A percentile compares a stretch with the other conserved stretches of the same genome.
These are phyloP conservation scores for Hermetia illucens DNA, from an alignment of 1,140 invertebrate species.

Conservation along the genomic window DNA sequence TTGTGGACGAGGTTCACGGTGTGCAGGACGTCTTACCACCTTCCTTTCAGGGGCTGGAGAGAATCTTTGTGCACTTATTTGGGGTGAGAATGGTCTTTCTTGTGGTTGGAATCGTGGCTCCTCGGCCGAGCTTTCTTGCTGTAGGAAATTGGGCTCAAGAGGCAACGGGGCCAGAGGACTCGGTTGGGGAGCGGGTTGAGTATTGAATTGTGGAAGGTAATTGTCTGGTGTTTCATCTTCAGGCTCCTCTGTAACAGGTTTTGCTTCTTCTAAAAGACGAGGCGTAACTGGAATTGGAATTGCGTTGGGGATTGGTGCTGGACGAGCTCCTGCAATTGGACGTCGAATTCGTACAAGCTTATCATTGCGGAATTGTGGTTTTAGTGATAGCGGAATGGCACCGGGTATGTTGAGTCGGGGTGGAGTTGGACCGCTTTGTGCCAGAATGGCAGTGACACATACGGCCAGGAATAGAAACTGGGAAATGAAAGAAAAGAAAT, in stretches of 20 bases:
- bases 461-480: constrained; percentile 33
- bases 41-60: constrained; percentile 10
- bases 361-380: constrained; percentile 30
- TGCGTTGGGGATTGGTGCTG: constrained; percentile 35
- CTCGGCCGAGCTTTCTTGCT: constrained; percentile 31
- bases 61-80: constrained; percentile 22
- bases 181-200: constrained; percentile 15
- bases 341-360: constrained; percentile 32
- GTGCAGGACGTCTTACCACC: constrained; percentile 2
- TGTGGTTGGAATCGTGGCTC: constrained; percentile 32
- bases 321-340: constrained; percentile 29
- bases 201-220: constrained; percentile 26
- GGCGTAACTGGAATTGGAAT: constrained; percentile 34
- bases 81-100: constrained; percentile 18
- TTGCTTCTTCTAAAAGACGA: constrained; percentile 33
- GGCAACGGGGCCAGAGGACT: constrained; percentile 29
- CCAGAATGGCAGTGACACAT: constrained; percentile 32
- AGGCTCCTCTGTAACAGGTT: constrained; percentile 40
- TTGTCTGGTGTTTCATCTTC: constrained; percentile 33
- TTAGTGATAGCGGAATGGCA: constrained; percentile 31
- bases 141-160: constrained; percentile 18
- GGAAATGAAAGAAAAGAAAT: too few species aligned
- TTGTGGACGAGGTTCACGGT: constrained; percentile 7
- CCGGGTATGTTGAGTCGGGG: constrained; percentile 44
- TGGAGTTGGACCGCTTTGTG: constrained; percentile 34